Evolutionary conservation across 2,797 vertebrate species (phyloP), one percentile per base, ranked within the genome.

Genomic region (Cuniculus paca): DNA sequence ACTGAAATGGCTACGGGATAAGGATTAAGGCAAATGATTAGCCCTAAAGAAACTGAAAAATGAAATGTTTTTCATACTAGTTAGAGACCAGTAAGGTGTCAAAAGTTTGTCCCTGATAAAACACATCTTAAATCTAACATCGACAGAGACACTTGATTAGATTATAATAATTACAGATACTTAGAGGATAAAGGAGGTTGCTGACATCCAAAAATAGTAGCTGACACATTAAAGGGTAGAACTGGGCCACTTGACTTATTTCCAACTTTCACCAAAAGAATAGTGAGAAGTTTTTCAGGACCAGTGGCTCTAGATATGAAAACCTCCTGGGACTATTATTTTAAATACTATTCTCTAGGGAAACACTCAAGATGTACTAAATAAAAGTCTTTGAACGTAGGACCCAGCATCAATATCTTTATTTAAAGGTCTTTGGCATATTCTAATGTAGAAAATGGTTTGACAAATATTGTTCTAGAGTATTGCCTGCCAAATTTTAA

Each of bases 221-320:
- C 36, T 70, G 28, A 80, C 14, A 75, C 45, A 78, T 86, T 75
- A 97, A 65, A 91, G 36, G 17, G 4, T 68, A 91, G 45, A 88
- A 84, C 65, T 88, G 60, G 84, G 45, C 14, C 52, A 89, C 50
- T 17, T 61, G 31, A 84, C 36, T 95, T 80, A 91, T 65, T 72
- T 91, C 31, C 50, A 91, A 81, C 34, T 89, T 93, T 91, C 19
- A 74, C 56, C 61, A 90, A 90, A 78, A 65, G 72, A 87, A 88
- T 58, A 61, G n/a, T 52, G 24, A 93, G 34, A 84, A 81, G 26
- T 28, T 74, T 84, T 45, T 88, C 65, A 80, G 10, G 22, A 88
- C 70, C 72, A 80, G 78, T 83, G 36, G 26, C n/a, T 81, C 63
- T 95, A 75, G 5, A 81, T 85, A 28, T 13, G 63, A 81, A 95